Evolutionary conservation across 1,140 invertebrate species (phyloP), one percentile per base, ranked within the genome.

Genomic region (Amyelois transitella): DNA sequence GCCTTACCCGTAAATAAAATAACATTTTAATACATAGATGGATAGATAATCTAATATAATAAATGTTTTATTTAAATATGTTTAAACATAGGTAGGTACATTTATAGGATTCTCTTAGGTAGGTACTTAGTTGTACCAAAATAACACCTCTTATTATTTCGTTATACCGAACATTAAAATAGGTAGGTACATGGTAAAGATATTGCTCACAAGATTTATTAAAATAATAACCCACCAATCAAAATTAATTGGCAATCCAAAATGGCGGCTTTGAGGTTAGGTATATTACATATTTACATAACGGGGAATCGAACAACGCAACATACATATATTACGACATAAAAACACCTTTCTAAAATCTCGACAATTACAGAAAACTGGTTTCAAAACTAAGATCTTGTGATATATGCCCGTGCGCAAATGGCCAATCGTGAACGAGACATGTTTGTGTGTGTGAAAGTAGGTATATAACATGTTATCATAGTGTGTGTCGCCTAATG

Each of bases 341-440:
- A 58, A 28, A 44, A 70, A 72, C 67, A 71, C 82, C 81, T 86
- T 86, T 84, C 81, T 84, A 86, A 81, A 83, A 83, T 81, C 79
- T 81, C 70, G 19, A 72, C 74, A 70, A 77, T 79, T 80, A 81
- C 72, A 56, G 48, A 54, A 58, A 72, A 72, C 75, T 58, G 22
- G 77, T 77, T 80, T 72, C 72, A 81, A 83, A 75, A 71, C 62
- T 60, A 62, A 77, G 78, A 78, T 78, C 60, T 59, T 59, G 67
- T 59, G 77, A 79, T 79, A 77, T 80, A 77, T 81, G 81, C 76
- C 69, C 69, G 43, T n/a, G 71, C 60, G 64, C 58, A 58, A 48
- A 49, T 18, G 18, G 19, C 72, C 68, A 74, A 74, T 71, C 55
- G 55, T 18, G 43, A 22, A 17, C 10, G 1, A 12, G 19, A 7